These are phyloP conservation scores for Spondyliosoma cantharus DNA, from an alignment of 2,797 vertebrate genomes.

Conservation along the genomic window DNA sequence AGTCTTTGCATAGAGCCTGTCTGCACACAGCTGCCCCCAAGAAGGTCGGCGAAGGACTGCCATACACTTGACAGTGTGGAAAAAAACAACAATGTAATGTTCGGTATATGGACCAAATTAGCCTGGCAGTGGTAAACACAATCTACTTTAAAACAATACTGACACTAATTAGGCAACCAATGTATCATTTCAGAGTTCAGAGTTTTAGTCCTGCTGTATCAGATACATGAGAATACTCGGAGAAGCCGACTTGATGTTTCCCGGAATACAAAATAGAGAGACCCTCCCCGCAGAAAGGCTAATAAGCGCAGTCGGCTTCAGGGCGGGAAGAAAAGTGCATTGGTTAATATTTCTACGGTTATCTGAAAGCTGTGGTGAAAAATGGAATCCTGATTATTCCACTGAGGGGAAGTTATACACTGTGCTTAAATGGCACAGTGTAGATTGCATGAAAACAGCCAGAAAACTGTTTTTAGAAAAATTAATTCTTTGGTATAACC, in stretches of 20 bases:
- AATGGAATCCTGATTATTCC: constrained; percentile 30
- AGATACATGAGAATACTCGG: constrained; percentile 70
- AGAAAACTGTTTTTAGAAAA: not conserved
- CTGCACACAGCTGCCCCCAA: constrained; percentile 78
- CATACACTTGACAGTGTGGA: constrained; percentile 84
- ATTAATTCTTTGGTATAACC: not conserved
- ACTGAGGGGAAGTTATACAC: constrained; percentile 1
- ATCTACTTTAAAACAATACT: constrained; percentile 84
- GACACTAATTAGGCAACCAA: constrained; percentile 87
- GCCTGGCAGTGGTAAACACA: constrained; percentile 84
- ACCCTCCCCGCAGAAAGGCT: constrained; percentile 30
- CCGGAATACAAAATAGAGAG: constrained; percentile 72
- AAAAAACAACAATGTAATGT: constrained; percentile 79
- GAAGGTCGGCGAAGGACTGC: constrained; percentile 82
- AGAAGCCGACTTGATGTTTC: constrained; percentile 65
- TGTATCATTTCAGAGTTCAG: constrained; percentile 81
- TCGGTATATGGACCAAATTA: constrained; percentile 83
- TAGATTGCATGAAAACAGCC: not conserved
- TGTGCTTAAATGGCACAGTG: not conserved
- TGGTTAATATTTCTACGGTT: constrained; percentile 24
- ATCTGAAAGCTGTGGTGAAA: constrained; percentile 12
- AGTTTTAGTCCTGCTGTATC: constrained; percentile 70
- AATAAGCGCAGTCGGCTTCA: constrained; percentile 19
- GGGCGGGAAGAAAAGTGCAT: not conserved
- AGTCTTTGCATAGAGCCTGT: constrained; percentile 82